Evolutionary conservation across 2,888 invertebrate genomes (phyloP).

Genomic region (Parnassius smintheus): DNA sequence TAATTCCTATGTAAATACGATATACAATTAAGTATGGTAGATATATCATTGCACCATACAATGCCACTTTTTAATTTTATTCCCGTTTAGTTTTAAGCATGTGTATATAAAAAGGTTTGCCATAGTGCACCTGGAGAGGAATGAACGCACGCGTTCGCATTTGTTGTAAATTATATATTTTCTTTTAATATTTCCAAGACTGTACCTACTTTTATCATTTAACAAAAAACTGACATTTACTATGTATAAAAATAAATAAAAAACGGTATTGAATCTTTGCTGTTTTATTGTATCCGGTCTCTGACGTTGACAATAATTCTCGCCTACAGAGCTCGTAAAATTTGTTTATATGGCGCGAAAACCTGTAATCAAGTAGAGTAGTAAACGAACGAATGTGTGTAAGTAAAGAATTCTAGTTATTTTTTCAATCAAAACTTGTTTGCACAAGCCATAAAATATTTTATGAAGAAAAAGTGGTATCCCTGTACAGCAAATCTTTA

Average conservation of each 20-base stretch:
- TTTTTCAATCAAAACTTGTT: too few relatives aligned
- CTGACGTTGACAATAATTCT: background rate
- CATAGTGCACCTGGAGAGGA: constrained; percentile 29
- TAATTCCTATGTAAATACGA: constrained; percentile 77
- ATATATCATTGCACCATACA: constrained; percentile 33
- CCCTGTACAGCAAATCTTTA: too few relatives aligned
- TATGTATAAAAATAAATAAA: constrained; percentile 76
- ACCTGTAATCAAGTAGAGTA: constrained; percentile 1
- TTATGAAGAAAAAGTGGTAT: too few relatives aligned
- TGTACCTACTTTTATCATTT: constrained; percentile 73
- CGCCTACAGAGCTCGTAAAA: background rate
- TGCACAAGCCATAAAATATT: too few relatives aligned
- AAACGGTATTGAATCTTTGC: constrained; percentile 62
- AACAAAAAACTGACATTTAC: constrained; percentile 73
- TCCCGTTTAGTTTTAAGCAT: constrained; percentile 40
- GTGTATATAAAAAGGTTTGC: constrained; percentile 43
- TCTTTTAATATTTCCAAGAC: constrained; percentile 76
- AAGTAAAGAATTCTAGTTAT: background rate
- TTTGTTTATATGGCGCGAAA: constrained; percentile 7
- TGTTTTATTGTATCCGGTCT: constrained; percentile 51
- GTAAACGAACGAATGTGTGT: background rate
- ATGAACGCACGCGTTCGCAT: constrained; percentile 42
- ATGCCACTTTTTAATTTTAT: constrained; percentile 43
- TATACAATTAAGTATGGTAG: constrained; percentile 49
- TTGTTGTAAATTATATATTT: constrained; percentile 70